Evolutionary conservation across 2,888 invertebrate genomes (phyloP).

Genomic region (Cyrtodaria siliqua): DNA sequence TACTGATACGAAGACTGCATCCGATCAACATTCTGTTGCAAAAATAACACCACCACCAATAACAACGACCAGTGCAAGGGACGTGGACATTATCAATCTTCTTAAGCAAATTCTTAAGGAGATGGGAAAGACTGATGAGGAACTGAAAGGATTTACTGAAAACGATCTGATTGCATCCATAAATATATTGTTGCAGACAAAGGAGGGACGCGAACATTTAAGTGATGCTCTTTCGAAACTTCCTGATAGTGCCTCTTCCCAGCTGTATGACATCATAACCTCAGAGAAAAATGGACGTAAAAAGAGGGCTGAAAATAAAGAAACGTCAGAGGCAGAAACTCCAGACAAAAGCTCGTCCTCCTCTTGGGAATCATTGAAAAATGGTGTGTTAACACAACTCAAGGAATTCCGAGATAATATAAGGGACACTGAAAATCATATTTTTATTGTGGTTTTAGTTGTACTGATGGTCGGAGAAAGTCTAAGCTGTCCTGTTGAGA

Average conservation of each 20-base stretch:
- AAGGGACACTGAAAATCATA: slow-evolving; percentile 58
- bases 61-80: no score
- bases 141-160: slow-evolving; percentile 12
- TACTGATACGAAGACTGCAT: no score
- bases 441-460: slow-evolving; percentile 77
- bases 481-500: slow-evolving; percentile 78
- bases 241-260: slow-evolving; percentile 30
- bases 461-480: slow-evolving; percentile 80
- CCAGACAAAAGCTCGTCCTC: not conserved
- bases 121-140: slow-evolving; percentile 4
- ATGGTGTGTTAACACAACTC: not conserved
- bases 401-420: slow-evolving; percentile 65
- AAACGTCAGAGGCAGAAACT: not conserved
- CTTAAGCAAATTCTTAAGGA: slow-evolving; percentile 1
- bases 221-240: slow-evolving; percentile 23
- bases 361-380: slow-evolving; percentile 16
- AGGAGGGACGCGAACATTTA: slow-evolving; percentile 7
- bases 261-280: slow-evolving; percentile 29
- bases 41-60: no score
- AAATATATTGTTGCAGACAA: slow-evolving; percentile 4
- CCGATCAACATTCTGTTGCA: no score
- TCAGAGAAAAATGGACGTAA: slow-evolving; percentile 9
- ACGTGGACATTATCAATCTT: slow-evolving; percentile 1
- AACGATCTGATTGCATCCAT: slow-evolving; percentile 5
- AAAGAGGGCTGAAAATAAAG: slow-evolving; percentile 6